Evolutionary conservation across 2,888 invertebrate species (phyloP), one percentile per base, ranked within the genome.

Genomic region (Selenia dentaria): DNA sequence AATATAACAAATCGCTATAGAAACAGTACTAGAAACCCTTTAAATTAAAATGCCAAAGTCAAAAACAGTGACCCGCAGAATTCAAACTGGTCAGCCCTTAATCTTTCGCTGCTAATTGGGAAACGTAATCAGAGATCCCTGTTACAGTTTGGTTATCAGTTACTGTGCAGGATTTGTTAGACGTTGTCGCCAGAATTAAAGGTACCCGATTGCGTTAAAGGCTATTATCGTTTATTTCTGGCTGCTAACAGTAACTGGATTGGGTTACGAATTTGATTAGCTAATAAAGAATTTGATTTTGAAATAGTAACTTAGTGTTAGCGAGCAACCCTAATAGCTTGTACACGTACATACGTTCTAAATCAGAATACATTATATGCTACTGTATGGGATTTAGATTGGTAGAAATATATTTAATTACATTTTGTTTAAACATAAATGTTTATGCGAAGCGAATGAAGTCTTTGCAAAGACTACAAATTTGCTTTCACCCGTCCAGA

Each of bases 51-150:
- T 35, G 4, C 14, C 16, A 12, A 34, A 34, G 34, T 33, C 41
- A 39, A 25, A n/a, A 35, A 40, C 18, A 48, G 38, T 27, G 31
- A 16, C 40, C 41, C 29, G 18, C 18, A 31, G 41, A 31, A 36
- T 40, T 44, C 27, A 25, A 27, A 10, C n/a, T 13, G 46, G 24
- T 12, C 38, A 34, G 18, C 24, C 27, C 48, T 48, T 48, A 45
- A 52, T 52, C 52, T 43, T 43, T 34, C 33, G 27, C 36, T 22
- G 26, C 52, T 64, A 65, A 65, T 62, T 63, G 57, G 47, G 50
- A 54, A 49, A 46, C 42, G 62, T 60, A 60, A 59, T 61, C 53
- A 60, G 43, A 43, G 41, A 32, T 6, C 27, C 36, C 22, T 22
- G 22, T 22, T 2, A 22, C 22, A 22, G 22, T 6, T 22, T 22